Percentiles rank a stretch among this genome's conserved stretches.
Evolutionary conservation across 1,140 invertebrate species (phyloP).

Genomic region (Penaeus indicus): DNA sequence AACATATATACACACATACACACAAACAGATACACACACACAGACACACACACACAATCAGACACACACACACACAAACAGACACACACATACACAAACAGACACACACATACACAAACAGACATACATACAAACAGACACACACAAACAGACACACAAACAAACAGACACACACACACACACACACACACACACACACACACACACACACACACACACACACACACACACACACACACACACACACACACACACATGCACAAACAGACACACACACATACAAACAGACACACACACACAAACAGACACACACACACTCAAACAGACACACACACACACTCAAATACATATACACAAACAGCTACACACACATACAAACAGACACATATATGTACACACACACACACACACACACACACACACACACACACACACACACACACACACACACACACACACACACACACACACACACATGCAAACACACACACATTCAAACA

Average conservation of each 20-base stretch:
- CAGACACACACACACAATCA: no score
- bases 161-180: neutral
- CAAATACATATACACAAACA: neutral
- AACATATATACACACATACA: no score
- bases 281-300: neutral
- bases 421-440: neutral
- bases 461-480: slow-evolving; percentile 6
- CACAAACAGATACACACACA: no score
- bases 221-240: neutral
- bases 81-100: no score
- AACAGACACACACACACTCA: neutral
- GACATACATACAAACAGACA: slow-evolving; percentile 1
- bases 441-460: neutral
- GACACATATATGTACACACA: neutral
- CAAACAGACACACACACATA: neutral
- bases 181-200: neutral
- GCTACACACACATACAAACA: neutral
- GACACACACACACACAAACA: no score
- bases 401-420: neutral
- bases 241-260: neutral
- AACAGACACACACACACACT: neutral
- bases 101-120: no score
- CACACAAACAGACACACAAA: neutral
- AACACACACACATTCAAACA: neutral
- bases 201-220: neutral